phyloP scores from a whole-genome alignment of 2,113 vertebrate species.

The Spermophilus dauricus region DNA sequence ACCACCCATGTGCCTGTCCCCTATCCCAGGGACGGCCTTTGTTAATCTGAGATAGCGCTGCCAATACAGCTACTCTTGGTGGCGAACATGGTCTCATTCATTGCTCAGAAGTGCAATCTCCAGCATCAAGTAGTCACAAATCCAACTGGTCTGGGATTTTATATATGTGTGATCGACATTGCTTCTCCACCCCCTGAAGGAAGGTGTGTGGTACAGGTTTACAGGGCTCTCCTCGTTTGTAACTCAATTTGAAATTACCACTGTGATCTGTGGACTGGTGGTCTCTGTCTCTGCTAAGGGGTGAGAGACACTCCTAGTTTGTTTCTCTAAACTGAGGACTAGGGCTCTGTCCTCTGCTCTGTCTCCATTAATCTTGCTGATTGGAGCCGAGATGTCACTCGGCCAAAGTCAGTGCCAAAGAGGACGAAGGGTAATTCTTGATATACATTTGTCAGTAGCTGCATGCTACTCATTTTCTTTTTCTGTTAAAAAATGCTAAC shows the following conservation, averaged over 20 bases:
- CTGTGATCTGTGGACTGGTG: neutral
- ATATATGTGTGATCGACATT: neutral
- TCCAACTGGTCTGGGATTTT: neutral
- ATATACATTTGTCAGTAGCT: too few relatives aligned
- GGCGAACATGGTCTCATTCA: neutral
- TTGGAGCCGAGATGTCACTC: neutral
- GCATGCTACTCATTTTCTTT: too few relatives aligned
- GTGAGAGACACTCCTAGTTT: neutral
- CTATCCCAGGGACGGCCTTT: neutral
- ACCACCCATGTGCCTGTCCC: too few relatives aligned
- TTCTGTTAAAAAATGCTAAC: too few relatives aligned
- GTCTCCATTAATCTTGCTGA: neutral
- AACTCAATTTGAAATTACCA: neutral
- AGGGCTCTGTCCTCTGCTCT: neutral
- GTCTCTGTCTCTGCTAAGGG: too few relatives aligned
- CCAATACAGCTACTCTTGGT: neutral
- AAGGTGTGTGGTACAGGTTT: neutral
- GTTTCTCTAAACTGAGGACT: neutral
- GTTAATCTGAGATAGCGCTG: too few relatives aligned
- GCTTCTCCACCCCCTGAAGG: neutral
- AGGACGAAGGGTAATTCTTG: neutral
- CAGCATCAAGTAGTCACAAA: neutral
- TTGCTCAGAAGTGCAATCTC: neutral
- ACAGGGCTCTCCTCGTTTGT: neutral
- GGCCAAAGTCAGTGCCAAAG: neutral